A percentile compares a stretch with the other conserved stretches of the same genome.
These are phyloP conservation scores for Leptarthrus brevirostris DNA, from an alignment of 2,888 invertebrate species.

Conservation along the genomic window DNA sequence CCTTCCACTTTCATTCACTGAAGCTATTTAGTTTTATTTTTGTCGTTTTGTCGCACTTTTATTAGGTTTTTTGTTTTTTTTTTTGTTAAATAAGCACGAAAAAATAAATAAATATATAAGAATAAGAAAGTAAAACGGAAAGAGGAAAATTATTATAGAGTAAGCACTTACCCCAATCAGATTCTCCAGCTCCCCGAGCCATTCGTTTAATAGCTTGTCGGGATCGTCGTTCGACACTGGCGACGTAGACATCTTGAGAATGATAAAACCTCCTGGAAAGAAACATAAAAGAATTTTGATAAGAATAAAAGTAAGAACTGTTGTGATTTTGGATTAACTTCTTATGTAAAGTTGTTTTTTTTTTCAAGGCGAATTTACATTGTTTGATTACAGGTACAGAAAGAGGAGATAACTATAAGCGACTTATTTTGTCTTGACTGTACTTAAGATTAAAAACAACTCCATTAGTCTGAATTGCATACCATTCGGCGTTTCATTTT, in stretches of 20 bases:
- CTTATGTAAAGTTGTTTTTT: too few relatives aligned
- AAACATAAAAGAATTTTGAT: constrained; percentile 18
- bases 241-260: constrained; percentile 50
- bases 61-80: background rate
- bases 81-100: too few relatives aligned
- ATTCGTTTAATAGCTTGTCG: constrained; percentile 70
- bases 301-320: constrained; percentile 1
- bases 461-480: too few relatives aligned
- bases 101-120: too few relatives aligned
- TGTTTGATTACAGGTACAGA: too few relatives aligned
- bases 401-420: too few relatives aligned
- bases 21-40: constrained; percentile 28
- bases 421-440: too few relatives aligned
- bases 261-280: constrained; percentile 27
- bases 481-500: too few relatives aligned
- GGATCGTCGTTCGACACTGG: constrained; percentile 63
- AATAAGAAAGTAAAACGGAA: background rate
- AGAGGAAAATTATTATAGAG: background rate
- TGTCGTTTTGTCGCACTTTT: background rate
- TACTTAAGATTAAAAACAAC: too few relatives aligned
- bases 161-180: constrained; percentile 69
- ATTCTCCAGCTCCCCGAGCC: constrained; percentile 71
- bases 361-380: too few relatives aligned
- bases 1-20: background rate
- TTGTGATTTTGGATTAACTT: too few relatives aligned